A percentile compares a stretch with the other conserved stretches of the same genome.
Conservation (phyloP, 2,888 invertebrate species). For the Neoaliturus tenellus region DNA sequence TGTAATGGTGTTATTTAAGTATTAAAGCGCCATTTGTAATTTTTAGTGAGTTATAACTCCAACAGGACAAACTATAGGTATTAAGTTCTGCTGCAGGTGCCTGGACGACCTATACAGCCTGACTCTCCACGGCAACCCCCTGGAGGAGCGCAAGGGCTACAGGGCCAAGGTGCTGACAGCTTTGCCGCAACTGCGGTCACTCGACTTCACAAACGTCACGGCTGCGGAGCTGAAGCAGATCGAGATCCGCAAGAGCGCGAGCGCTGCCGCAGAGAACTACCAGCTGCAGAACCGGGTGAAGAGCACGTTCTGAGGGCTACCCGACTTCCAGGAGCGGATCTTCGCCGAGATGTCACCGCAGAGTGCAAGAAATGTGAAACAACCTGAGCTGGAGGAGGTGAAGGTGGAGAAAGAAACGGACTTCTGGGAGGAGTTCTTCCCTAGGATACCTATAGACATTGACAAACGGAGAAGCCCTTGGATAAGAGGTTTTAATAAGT, state of each 20-base stretch:
- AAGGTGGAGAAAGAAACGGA: slow-evolving; percentile 31
- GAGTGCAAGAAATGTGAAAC: too few relatives aligned
- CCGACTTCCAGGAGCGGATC: neutral
- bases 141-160: slow-evolving; percentile 69
- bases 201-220: slow-evolving; percentile 68
- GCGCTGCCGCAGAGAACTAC: slow-evolving; percentile 23
- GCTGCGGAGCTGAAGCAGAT: slow-evolving; percentile 61
- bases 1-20: too few relatives aligned
- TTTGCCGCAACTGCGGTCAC: slow-evolving; percentile 65
- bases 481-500: slow-evolving; percentile 48
- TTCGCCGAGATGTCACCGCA: neutral
- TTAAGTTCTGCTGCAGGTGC: slow-evolving; percentile 50
- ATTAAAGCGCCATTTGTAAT: too few relatives aligned
- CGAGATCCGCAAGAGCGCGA: slow-evolving; percentile 41
- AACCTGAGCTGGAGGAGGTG: neutral
- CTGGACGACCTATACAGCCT: slow-evolving; percentile 67
- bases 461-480: slow-evolving; percentile 40
- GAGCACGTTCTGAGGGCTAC: slow-evolving; percentile 45
- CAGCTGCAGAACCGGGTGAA: slow-evolving; percentile 16
- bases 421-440: slow-evolving; percentile 49
- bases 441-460: slow-evolving; percentile 5
- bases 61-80: neutral
- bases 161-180: slow-evolving; percentile 63
- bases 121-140: slow-evolving; percentile 69
- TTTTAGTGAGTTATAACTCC: too few relatives aligned